Base-by-base conservation (phyloP, 2,888 invertebrate species). In the Villa cingulata region DNA sequence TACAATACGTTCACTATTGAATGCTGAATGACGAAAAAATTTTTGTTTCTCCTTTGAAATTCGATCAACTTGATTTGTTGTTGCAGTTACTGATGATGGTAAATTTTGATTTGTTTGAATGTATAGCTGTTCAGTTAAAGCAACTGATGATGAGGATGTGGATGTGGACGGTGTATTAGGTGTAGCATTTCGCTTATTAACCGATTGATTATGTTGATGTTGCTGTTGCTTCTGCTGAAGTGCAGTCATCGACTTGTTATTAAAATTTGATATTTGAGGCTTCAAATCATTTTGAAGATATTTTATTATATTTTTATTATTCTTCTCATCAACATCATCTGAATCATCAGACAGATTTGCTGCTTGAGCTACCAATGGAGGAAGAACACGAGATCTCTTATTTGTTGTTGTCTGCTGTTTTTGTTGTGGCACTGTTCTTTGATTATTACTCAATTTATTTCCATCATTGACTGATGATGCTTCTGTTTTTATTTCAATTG, bases 21-120 rank as follows among this genome's bases (percentile, higher is more conserved):
- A 85, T 46, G 81, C 84, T 59, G 84, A 84, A 65, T 79, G 76
- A 66, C 84, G 75, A 74, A 87, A 87, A 74, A 86, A 86, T 71
- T 86, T 86, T 71, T 84, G 86, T 70, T 86, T 87, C 74, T 87
- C 86, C 72, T 85, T 84, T 56, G 86, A 86, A 77, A 86, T 85
- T 66, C 72, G 73, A 68, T 84, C 84, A 70, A 80, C 75, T 65
- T 78, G 77, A 66, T 55, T 56, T 40, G 59, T 65, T 64, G 66
- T 36, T 5, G 18, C 37, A 37, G 37, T 10, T 43, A 37, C 20
- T 37, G 43, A 20, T 41, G n/a, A 18, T 41, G 32, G n/a, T 37
- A 43, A 43, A 20, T 19, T 19, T 20, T 43, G 34, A 5, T 14
- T 19, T 42, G 42, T 42, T 37, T 23, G 23, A 23, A 23, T 23